phyloP scores from a whole-genome alignment of 2,797 vertebrate genomes.

The Peromyscus melanophrys region DNA sequence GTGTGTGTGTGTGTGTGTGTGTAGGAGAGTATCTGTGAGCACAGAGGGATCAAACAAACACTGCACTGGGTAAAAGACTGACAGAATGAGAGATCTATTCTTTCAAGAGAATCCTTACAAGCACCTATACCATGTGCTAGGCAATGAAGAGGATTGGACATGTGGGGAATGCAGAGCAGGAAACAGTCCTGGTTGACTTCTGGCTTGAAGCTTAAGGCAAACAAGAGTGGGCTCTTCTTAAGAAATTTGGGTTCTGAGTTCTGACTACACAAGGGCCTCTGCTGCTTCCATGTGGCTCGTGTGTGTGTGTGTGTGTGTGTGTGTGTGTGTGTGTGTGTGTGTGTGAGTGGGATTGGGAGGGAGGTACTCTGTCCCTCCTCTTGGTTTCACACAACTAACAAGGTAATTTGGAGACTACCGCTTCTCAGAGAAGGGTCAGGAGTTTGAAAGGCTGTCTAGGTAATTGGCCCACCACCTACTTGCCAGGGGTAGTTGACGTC shows the following conservation, averaged over 20 bases:
- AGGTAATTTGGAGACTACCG: neutral
- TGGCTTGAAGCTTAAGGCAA: neutral
- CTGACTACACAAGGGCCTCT: neutral
- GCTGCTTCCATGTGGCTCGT: too few relatives aligned
- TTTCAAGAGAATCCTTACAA: neutral
- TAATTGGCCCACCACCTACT: neutral
- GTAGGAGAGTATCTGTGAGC: neutral
- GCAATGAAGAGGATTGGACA: neutral
- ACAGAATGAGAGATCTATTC: neutral
- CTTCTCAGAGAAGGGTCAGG: neutral
- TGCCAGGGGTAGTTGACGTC: neutral
- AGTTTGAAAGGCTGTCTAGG: neutral
- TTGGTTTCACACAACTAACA: neutral
- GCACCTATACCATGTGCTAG: neutral
- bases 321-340: too few relatives aligned
- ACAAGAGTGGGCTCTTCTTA: neutral
- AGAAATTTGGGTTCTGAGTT: neutral
- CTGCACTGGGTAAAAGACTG: neutral
- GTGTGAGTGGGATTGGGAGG: neutral
- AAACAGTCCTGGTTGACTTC: neutral
- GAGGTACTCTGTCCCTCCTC: neutral
- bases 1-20: neutral
- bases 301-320: too few relatives aligned
- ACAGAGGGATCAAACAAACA: neutral
- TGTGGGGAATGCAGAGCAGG: neutral